Percentiles rank a stretch among this genome's conserved stretches.
These are phyloP conservation scores for Drosophila watanabei DNA, from an alignment of 1,140 invertebrate genomes.

Conservation along the genomic window DNA sequence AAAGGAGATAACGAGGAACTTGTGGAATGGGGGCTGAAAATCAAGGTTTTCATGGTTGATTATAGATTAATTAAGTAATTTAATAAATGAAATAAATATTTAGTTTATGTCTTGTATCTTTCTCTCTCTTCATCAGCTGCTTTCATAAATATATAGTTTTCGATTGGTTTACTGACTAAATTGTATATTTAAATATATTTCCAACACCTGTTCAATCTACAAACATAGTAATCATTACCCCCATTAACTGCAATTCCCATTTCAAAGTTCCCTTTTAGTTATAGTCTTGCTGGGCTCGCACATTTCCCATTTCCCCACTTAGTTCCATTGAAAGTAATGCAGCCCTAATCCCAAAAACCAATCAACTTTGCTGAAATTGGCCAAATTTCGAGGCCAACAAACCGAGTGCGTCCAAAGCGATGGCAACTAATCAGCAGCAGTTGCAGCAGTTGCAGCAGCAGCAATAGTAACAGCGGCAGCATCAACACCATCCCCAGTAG, in stretches of 20 bases:
- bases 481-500: background rate
- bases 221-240: background rate
- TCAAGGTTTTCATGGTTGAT: background rate
- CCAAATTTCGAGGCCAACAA: conserved; percentile 47
- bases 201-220: too few species aligned
- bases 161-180: background rate
- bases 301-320: conserved; percentile 17
- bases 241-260: background rate
- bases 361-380: conserved; percentile 47
- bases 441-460: conserved; percentile 1
- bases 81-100: too few species aligned
- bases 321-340: conserved; percentile 14
- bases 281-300: background rate
- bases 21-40: background rate
- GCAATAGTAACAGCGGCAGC: background rate
- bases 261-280: conserved; percentile 14
- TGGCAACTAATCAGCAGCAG: conserved; percentile 41
- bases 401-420: conserved; percentile 7
- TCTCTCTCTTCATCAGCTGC: too few species aligned
- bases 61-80: background rate
- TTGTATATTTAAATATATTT: background rate
- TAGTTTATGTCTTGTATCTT: too few species aligned
- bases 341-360: conserved; percentile 39
- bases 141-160: background rate
- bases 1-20: background rate